Percentiles rank a stretch among this genome's conserved stretches.
Conservation (phyloP, 2,888 invertebrate genomes). For the Cheilosia variabilis region DNA sequence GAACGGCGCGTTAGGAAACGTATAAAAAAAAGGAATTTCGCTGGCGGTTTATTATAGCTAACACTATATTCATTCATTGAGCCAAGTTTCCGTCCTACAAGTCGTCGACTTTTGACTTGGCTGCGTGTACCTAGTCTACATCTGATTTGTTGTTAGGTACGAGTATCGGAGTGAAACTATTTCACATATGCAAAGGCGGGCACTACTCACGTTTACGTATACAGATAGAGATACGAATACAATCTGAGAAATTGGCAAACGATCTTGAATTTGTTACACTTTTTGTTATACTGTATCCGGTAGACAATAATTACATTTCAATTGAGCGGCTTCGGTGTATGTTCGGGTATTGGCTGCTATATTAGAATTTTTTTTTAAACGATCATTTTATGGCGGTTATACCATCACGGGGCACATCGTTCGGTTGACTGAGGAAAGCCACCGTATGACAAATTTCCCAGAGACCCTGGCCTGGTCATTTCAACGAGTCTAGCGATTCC, state of each 20-base stretch:
- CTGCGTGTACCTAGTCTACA: not conserved
- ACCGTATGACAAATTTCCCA: constrained; percentile 38
- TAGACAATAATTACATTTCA: constrained; percentile 41
- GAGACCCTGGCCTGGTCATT: constrained; percentile 52
- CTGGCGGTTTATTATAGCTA: not conserved
- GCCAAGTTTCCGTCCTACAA: constrained; percentile 1
- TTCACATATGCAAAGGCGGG: constrained; percentile 26
- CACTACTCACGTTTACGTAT: constrained; percentile 45
- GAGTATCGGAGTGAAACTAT: not conserved
- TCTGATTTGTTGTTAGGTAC: not conserved
- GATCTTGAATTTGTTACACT: constrained; percentile 13
- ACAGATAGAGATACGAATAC: not conserved
- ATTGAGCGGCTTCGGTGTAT: constrained; percentile 40
- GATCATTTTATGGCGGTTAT: constrained; percentile 28
- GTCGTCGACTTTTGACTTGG: constrained; percentile 18
- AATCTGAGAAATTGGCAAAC: constrained; percentile 14
- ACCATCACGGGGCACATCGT: constrained; percentile 52
- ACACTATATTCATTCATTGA: constrained; percentile 10
- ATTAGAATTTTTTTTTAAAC: not conserved
- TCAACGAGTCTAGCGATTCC: constrained; percentile 21
- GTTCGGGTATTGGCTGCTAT: not conserved
- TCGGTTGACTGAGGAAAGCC: constrained; percentile 56
- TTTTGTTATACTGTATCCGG: constrained; percentile 21
- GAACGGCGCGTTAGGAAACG: constrained; percentile 2
- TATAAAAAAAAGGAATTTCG: constrained; percentile 24